Conservation (phyloP, 2,888 invertebrate species). For the Dolichopus griseipennis region DNA sequence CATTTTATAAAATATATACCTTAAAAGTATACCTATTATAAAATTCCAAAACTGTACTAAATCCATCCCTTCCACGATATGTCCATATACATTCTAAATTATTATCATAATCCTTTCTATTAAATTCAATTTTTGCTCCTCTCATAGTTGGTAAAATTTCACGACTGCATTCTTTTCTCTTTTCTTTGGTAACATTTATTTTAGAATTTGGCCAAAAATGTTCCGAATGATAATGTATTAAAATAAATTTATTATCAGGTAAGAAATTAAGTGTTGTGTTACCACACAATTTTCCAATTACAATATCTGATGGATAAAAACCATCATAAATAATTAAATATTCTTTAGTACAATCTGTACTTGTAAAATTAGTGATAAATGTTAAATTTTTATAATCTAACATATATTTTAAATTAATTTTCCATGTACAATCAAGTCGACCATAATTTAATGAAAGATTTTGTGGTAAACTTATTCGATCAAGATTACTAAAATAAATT, state of each 20-base stretch:
- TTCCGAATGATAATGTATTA: conserved; percentile 60
- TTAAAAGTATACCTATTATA: conserved; percentile 33
- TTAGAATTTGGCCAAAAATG: conserved; percentile 19
- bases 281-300: conserved; percentile 53
- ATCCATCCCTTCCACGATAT: conserved; percentile 52
- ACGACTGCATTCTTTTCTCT: conserved; percentile 53
- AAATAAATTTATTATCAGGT: conserved; percentile 39
- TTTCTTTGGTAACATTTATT: conserved; percentile 20
- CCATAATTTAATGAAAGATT: conserved; percentile 32
- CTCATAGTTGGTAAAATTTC: conserved; percentile 30
- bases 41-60: conserved; percentile 58
- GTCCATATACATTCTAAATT: conserved; percentile 77
- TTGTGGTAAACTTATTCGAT: conserved; percentile 30
- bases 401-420: conserved; percentile 37
- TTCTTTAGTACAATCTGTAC: conserved; percentile 48
- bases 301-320: conserved; percentile 32
- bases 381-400: conserved; percentile 37
- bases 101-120: conserved; percentile 49
- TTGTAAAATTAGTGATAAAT: conserved; percentile 47
- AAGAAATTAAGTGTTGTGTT: conserved; percentile 19
- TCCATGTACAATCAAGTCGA: conserved; percentile 65
- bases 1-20: no score
- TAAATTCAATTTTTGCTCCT: conserved; percentile 22
- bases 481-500: background rate
- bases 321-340: conserved; percentile 49